Evolutionary conservation across 2,113 vertebrate genomes (phyloP), one percentile per base, ranked within the genome.

Genomic region (Dipodomys ordii): DNA sequence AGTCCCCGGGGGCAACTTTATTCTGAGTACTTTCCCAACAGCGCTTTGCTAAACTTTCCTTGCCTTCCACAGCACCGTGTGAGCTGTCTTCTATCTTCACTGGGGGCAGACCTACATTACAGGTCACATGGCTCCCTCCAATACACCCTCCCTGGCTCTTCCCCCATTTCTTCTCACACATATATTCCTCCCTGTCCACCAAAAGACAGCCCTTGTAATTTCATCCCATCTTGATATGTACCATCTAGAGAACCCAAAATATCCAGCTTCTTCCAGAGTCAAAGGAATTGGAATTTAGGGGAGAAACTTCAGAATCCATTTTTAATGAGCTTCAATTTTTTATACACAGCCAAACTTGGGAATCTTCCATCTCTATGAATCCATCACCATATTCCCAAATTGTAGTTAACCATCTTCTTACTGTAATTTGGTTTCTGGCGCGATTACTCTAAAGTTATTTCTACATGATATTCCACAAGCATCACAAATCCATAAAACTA

Each of bases 211-310:
- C n/a, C 22, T 10, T 62, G 6, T 32, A 69, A 71, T 85, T 82
- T 74, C 23, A 93, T 8, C 4, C 35, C 7, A 32, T 65, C 25
- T 81, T 84, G 65, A 20, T 64, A n/a, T 74, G 44, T 76, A 7
- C 19, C 80, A 87, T 95, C 32, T 57, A 93, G 27, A 65, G 23
- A 81, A 87, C 67, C 25, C 22, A 16, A 53, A 67, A 28, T 3
- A 27, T 64, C 27, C 72, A 78, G 22, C 90, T 62, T 62, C 60
- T 19, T 11, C 57, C 74, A 32, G 19, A 3, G 28, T 86, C 67
- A 89, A 81, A 23, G 88, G 77, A 77, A 80, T 88, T 80, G 76
- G 32, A 88, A 71, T 69, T 44, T 83, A 19, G 44, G 32, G 65
- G 39, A 89, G 27, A 15, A 46, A 78, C 22, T 84, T 92, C 64